Percentiles rank a stretch among this genome's conserved stretches.
These are phyloP conservation scores for Coleophora flavipennella DNA, from an alignment of 2,888 invertebrate genomes.

Conservation along the genomic window DNA sequence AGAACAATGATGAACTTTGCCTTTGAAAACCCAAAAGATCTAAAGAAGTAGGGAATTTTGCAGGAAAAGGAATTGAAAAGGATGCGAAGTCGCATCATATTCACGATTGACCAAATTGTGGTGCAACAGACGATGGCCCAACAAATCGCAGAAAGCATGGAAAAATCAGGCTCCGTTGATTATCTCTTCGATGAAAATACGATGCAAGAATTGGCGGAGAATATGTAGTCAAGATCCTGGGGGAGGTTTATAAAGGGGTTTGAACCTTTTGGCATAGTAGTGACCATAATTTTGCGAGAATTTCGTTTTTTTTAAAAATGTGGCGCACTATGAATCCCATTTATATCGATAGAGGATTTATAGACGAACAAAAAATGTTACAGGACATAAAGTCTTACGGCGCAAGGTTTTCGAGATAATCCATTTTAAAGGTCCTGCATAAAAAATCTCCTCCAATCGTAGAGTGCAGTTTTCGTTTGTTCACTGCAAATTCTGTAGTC, in stretches of 20 bases:
- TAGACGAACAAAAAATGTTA: too few species aligned
- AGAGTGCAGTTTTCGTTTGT: too few species aligned
- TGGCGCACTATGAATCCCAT: too few species aligned
- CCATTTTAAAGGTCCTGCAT: too few species aligned
- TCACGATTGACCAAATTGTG: not conserved
- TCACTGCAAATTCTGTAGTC: too few species aligned
- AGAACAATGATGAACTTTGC: not conserved
- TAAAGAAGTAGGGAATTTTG: not conserved
- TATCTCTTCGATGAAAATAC: not conserved
- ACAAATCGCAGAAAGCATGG: not conserved
- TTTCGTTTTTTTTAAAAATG: too few species aligned
- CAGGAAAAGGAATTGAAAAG: not conserved
- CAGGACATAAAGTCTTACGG: too few species aligned
- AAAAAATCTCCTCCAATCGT: too few species aligned
- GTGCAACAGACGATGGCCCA: not conserved
- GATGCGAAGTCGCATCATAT: not conserved
- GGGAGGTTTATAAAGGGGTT: not conserved
- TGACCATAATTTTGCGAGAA: too few species aligned
- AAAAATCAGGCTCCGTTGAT: not conserved
- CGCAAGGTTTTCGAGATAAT: too few species aligned
- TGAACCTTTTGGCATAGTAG: too few species aligned
- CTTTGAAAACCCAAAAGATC: not conserved
- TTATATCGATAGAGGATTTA: too few species aligned
- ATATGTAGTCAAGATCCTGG: not conserved
- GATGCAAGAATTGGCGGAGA: not conserved